Conservation (phyloP, 2,113 vertebrate species). For the Regulus satrapa region DNA sequence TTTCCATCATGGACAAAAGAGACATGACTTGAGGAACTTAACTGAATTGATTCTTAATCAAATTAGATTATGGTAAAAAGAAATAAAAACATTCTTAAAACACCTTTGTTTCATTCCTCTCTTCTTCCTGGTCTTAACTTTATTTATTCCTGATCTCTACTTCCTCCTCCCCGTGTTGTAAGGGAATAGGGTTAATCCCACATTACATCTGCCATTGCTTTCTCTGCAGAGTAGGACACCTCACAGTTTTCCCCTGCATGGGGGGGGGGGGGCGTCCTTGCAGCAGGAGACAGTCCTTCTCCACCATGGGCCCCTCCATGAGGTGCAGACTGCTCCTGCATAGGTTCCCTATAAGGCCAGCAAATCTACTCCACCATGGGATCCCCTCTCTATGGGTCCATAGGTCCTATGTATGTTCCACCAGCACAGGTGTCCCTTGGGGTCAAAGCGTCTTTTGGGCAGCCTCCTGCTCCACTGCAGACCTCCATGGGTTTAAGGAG, state of each 20-base stretch:
- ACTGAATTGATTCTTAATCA: not conserved
- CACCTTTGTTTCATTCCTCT: not conserved
- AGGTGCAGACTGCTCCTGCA: not conserved
- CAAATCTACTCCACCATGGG: not conserved
- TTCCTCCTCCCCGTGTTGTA: not conserved
- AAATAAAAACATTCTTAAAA: not conserved
- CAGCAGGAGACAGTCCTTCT: not conserved
- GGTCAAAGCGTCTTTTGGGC: not conserved
- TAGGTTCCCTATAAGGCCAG: fast-evolving
- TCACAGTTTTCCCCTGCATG: too few species aligned
- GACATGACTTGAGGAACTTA: not conserved
- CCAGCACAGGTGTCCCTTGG: not conserved
- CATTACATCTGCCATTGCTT: not conserved
- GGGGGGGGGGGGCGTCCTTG: too few species aligned
- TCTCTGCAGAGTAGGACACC: not conserved
- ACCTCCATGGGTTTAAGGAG: not conserved
- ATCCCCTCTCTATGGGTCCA: too few species aligned
- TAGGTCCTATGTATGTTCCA: not conserved
- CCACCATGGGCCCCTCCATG: not conserved
- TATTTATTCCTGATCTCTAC: not conserved
- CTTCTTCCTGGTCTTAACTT: not conserved
- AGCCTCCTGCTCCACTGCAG: not conserved
- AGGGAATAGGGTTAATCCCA: not conserved
- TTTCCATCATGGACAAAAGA: not conserved
- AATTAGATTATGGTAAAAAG: not conserved